Evolutionary conservation across 2,888 invertebrate genomes (phyloP), one percentile per base, ranked within the genome.

Genomic region (Pachycephus smyrnensis): DNA sequence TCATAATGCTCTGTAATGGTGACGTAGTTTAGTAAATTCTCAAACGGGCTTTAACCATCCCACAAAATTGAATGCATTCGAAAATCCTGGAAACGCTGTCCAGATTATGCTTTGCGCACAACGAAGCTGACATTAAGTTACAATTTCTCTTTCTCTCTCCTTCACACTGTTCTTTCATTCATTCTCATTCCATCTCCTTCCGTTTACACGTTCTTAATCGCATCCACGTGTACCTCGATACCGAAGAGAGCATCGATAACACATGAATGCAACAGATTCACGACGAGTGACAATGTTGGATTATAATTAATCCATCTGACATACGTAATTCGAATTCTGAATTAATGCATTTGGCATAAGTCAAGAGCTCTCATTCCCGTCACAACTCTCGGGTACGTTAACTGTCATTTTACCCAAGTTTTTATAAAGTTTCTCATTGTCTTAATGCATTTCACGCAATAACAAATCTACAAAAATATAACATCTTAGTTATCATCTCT

Each of bases 381-480:
- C 40, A 73, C 40, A 75, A 82, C 80, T 55, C 30, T 78, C 35
- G 68, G 35, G 30, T 32, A 83, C 78, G 79, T 82, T 81, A 84
- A 85, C 82, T 84, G 81, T 84, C 83, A 78, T 80, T 83, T 83
- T 78, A 80, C 80, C 84, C 84, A 82, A 82, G 81, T 84, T 83
- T 87, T 87, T 88, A 88, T 89, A 89, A 88, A 88, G 86, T 86
- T 88, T 88, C 86, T 90, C 89, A 90, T 90, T 89, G 89, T 89
- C 90, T 88, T 88, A 89, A 90, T 90, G 89, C 89, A 89, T 89
- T 87, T 86, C 87, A 90, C 87, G 90, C 91, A 87, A 90, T 91
- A 91, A 91, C 91, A 91, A 91, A 90, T 90, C 90, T 91, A 91
- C 90, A 91, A 91, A 91, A 91, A 91, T 91, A 91, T 91, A 91